Percentiles rank a stretch among this genome's conserved stretches.
phyloP scores from a whole-genome alignment of 1,140 invertebrate genomes.

The Brachionus sp. region DNA sequence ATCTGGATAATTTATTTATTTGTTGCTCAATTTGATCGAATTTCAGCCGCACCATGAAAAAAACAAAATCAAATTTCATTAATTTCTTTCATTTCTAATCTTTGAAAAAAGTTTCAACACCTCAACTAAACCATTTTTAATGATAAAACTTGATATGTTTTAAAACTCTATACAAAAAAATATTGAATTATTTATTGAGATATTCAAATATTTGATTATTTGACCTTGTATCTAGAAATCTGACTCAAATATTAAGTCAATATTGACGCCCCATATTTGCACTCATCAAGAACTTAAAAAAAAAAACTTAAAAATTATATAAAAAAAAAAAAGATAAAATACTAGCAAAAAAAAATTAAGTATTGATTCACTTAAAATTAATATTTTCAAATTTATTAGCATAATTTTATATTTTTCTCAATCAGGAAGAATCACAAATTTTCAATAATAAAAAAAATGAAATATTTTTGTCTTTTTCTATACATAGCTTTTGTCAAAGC shows the following conservation, averaged over 20 bases:
- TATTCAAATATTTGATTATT: background rate
- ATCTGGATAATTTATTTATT: background rate
- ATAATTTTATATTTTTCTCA: background rate
- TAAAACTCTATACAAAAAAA: background rate
- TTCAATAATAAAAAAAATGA: background rate
- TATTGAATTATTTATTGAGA: background rate
- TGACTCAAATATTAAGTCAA: too few relatives aligned
- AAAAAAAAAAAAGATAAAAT: too few relatives aligned
- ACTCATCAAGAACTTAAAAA: too few relatives aligned
- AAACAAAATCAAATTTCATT: background rate
- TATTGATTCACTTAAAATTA: background rate
- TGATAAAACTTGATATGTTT: background rate
- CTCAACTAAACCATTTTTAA: background rate
- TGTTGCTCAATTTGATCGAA: background rate
- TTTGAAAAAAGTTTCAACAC: background rate
- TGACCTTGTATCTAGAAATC: too few relatives aligned
- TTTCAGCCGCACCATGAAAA: background rate
- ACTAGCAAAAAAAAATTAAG: background rate
- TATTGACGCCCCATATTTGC: too few relatives aligned
- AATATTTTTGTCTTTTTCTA: background rate
- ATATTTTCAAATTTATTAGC: background rate
- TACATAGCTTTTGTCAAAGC: background rate
- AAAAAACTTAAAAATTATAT: too few relatives aligned
- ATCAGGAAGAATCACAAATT: slow-evolving; percentile 14
- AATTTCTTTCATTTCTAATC: background rate